A percentile compares a stretch with the other conserved stretches of the same genome.
Conservation (phyloP, 2,113 vertebrate species). For the Laterallus jamaicensis region DNA sequence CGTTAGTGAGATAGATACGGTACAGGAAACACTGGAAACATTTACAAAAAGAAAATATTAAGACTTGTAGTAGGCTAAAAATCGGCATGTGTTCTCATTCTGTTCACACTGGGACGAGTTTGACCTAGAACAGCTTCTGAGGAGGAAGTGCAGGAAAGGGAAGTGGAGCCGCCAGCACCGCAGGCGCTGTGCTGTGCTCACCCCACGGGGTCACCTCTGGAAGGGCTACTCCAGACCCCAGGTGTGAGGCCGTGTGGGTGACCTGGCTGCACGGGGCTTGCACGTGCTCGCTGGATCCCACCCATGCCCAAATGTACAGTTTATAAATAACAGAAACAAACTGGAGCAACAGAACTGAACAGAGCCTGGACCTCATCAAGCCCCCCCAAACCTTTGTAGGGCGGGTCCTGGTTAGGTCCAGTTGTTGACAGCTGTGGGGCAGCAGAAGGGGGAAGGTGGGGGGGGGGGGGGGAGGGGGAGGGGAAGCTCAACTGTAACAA, state of each 20-base stretch:
- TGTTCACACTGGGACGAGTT: conserved; percentile 52
- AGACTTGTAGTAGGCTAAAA: conserved; percentile 77
- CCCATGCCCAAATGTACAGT: background rate
- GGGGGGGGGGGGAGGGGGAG: too few species aligned
- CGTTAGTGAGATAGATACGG: conserved; percentile 79
- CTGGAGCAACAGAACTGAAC: background rate
- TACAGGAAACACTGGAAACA: conserved; percentile 87
- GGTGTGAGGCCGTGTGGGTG: too few species aligned
- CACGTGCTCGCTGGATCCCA: background rate
- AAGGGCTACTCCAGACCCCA: too few species aligned
- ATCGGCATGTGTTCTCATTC: conserved; percentile 35
- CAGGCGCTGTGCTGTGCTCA: too few species aligned
- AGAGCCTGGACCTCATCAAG: background rate
- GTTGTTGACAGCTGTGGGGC: background rate
- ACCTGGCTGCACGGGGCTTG: background rate
- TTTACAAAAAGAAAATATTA: conserved; percentile 77
- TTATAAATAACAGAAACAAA: conserved; percentile 29
- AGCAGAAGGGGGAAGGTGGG: background rate
- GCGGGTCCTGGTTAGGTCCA: background rate
- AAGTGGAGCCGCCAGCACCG: background rate
- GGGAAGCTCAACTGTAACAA: background rate
- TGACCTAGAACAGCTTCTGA: conserved; percentile 74
- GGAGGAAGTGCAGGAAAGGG: conserved; percentile 39
- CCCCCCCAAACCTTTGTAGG: background rate
- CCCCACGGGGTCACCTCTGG: too few species aligned